Evolutionary conservation across 30 jellyfish, hydroid and myxozoan genomes (phyloP).

Genomic region (Catostylus mosaicus): DNA sequence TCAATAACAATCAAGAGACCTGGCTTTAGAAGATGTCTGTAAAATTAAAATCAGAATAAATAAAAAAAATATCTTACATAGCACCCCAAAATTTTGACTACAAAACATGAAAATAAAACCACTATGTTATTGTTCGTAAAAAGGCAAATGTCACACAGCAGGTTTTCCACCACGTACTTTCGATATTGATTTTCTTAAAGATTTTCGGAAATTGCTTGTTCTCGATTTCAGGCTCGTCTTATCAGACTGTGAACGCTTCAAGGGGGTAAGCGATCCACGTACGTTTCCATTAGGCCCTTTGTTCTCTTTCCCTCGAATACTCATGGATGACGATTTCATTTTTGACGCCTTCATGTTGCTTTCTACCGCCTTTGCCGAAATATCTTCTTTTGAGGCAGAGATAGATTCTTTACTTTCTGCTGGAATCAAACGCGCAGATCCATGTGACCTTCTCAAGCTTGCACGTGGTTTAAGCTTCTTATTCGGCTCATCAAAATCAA

Average conservation of each 20-base stretch:
- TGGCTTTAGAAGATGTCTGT: no score
- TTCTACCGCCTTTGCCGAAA: background rate
- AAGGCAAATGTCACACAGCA: background rate
- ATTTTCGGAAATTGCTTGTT: constrained; percentile 56
- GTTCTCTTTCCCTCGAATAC: background rate
- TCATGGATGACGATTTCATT: background rate
- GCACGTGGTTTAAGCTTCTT: constrained; percentile 68
- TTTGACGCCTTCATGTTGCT: constrained; percentile 1
- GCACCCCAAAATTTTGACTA: no score
- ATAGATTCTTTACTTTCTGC: constrained; percentile 39
- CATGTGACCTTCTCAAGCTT: constrained; percentile 64
- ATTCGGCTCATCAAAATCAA: constrained; percentile 50
- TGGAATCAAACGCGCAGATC: constrained; percentile 45
- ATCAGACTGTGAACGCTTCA: constrained; percentile 45
- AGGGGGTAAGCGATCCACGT: constrained; percentile 43
- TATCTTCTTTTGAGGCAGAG: background rate
- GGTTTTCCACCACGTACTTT: constrained; percentile 60
- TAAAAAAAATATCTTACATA: no score
- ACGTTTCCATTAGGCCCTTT: background rate
- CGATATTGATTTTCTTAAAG: constrained; percentile 52
- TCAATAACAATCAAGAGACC: no score
- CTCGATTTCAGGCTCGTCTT: constrained; percentile 50
- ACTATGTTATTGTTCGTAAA: background rate
- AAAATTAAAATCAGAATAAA: no score
- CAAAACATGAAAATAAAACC: no score